Evolutionary conservation across 2,888 invertebrate genomes (phyloP).

Genomic region (Cotesia congregata): DNA sequence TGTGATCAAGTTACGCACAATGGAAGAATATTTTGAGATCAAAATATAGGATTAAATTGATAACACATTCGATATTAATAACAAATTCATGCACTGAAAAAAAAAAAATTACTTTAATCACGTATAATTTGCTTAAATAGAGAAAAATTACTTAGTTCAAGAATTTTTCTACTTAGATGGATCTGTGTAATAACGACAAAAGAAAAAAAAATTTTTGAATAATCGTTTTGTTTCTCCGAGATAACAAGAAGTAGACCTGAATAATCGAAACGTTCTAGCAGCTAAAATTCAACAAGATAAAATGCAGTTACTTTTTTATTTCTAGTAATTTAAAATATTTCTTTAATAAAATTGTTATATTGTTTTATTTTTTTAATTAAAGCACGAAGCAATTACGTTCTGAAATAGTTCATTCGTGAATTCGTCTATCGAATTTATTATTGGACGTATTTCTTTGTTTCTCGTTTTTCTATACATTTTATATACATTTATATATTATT

Average conservation of each 20-base stretch:
- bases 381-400: neutral
- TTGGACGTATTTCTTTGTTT: neutral
- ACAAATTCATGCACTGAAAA: no score
- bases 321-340: neutral
- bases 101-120: no score
- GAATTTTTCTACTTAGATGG: no score
- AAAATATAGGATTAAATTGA: no score
- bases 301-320: neutral
- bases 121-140: no score
- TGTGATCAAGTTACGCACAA: no score
- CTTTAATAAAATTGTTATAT: neutral
- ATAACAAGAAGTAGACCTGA: neutral
- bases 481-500: conserved; percentile 5
- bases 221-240: neutral
- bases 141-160: no score
- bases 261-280: neutral
- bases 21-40: no score
- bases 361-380: neutral
- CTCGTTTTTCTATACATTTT: neutral
- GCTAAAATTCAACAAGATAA: neutral
- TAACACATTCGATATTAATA: no score
- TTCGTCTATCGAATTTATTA: neutral
- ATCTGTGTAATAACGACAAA: no score
- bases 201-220: no score
- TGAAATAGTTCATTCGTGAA: neutral